Evolutionary conservation across 2,113 vertebrate genomes (phyloP).

Genomic region (Microtus montanus): DNA sequence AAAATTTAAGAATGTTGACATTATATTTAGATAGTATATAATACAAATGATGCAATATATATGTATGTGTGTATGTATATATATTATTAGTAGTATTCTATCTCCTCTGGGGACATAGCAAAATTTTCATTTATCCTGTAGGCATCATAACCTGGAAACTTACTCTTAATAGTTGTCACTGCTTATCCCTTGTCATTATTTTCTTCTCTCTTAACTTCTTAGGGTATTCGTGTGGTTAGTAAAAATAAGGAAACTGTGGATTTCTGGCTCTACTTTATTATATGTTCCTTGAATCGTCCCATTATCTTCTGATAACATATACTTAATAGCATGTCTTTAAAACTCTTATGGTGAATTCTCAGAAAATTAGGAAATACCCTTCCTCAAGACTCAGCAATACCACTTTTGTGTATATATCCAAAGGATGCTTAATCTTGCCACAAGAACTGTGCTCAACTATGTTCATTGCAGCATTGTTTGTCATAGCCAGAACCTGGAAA

Average conservation of each 20-base stretch:
- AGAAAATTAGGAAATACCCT: too few species aligned
- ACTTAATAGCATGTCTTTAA: not conserved
- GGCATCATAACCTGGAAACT: not conserved
- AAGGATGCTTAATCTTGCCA: too few species aligned
- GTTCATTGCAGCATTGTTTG: too few species aligned
- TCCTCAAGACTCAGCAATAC: too few species aligned
- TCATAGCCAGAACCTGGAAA: too few species aligned
- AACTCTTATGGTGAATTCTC: too few species aligned
- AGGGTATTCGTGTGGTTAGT: not conserved
- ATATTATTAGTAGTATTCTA: not conserved
- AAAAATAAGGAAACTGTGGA: not conserved
- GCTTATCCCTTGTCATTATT: not conserved
- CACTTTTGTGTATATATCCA: too few species aligned
- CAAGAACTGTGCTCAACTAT: too few species aligned
- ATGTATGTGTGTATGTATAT: too few species aligned
- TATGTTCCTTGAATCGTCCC: not conserved
- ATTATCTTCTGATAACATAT: not conserved
- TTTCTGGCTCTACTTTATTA: not conserved
- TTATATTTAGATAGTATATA: too few species aligned
- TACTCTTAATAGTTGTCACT: not conserved
- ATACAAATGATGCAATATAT: too few species aligned
- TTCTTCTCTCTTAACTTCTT: not conserved
- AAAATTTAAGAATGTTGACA: too few species aligned
- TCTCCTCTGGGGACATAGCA: not conserved
- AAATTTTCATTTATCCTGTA: not conserved